Conservation (phyloP, 2,888 invertebrate species). For the Dicyrtoma fusca region DNA sequence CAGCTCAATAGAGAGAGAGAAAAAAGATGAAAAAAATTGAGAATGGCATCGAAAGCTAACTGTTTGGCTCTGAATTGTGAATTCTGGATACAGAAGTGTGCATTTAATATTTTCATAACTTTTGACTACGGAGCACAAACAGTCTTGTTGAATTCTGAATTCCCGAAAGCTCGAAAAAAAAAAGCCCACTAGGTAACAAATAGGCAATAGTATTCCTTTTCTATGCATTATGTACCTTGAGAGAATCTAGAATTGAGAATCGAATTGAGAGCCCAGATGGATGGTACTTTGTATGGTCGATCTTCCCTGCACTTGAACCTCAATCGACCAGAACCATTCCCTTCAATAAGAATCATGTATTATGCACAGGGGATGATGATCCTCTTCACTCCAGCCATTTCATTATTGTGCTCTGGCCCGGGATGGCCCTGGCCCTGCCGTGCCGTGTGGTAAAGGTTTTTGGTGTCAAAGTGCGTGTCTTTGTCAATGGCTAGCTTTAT, state of each 20-base stretch:
- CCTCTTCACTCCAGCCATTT: neutral
- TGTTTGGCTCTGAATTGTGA: neutral
- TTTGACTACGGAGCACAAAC: neutral
- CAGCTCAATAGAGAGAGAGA: neutral
- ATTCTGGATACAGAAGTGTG: constrained; percentile 16
- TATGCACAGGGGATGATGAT: constrained; percentile 4
- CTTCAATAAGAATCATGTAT: constrained; percentile 13
- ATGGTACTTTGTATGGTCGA: constrained; percentile 1
- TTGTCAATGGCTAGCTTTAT: too few relatives aligned
- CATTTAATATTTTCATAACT: constrained; percentile 32
- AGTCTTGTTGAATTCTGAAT: neutral
- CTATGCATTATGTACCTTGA: too few relatives aligned
- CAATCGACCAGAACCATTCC: constrained; percentile 31
- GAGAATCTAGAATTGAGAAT: too few relatives aligned
- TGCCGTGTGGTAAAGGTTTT: constrained; percentile 8
- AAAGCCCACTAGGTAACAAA: constrained; percentile 22
- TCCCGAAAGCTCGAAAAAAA: neutral
- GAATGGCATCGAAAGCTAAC: too few relatives aligned
- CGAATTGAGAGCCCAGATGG: too few relatives aligned
- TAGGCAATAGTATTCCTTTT: constrained; percentile 6
- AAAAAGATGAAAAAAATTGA: too few relatives aligned
- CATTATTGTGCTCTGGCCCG: too few relatives aligned
- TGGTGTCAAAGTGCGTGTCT: neutral
- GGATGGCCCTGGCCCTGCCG: too few relatives aligned
- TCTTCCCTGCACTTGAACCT: neutral